These are phyloP conservation scores for Rhabdophis nuchalis DNA, from an alignment of 2,797 vertebrate species.

Conservation along the genomic window DNA sequence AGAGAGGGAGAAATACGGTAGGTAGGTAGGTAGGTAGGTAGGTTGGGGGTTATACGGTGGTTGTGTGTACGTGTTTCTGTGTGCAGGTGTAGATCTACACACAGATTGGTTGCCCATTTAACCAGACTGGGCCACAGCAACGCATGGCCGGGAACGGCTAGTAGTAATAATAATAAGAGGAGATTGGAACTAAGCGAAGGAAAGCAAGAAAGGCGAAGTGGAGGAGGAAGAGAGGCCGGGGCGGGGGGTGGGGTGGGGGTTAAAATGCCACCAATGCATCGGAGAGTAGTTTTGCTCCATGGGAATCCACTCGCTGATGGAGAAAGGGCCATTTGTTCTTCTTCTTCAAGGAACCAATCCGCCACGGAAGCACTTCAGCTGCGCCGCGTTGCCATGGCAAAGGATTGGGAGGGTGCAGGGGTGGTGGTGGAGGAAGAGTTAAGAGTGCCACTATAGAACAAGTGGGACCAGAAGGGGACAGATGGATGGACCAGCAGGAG, in stretches of 20 bases:
- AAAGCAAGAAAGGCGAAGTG: background rate
- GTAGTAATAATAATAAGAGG: no score
- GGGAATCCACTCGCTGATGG: background rate
- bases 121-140: no score
- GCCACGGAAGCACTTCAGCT: background rate
- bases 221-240: no score
- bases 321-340: background rate
- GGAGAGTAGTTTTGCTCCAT: background rate
- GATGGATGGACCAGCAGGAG: slow-evolving; percentile 7
- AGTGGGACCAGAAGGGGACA: slow-evolving; percentile 16
- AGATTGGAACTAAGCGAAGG: no score
- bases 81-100: no score
- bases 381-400: background rate
- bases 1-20: no score
- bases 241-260: no score
- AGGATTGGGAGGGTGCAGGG: background rate
- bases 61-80: no score
- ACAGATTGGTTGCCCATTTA: no score
- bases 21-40: no score
- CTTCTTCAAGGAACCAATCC: background rate
- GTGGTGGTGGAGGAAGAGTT: background rate
- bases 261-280: background rate
- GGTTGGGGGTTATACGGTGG: no score
- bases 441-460: background rate
- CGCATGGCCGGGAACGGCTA: no score